Base-by-base conservation (phyloP, 2,888 invertebrate genomes). In the Papilio gigon region DNA sequence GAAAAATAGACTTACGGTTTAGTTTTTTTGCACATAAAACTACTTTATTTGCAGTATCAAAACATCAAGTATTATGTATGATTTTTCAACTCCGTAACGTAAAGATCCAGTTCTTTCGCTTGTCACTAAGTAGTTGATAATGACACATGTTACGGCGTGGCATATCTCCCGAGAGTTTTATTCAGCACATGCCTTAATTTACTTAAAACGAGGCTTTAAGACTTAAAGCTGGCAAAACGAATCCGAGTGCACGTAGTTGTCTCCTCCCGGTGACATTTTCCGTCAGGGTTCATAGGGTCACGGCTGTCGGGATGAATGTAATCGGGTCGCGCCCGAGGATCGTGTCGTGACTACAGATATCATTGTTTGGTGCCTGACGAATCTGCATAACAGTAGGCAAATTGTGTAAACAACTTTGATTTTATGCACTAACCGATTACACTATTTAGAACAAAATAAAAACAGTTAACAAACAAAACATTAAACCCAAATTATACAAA, bases 251-350 rank as follows among this genome's bases (percentile, higher is more conserved):
- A 65, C 35, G 35, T 25, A 65, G 74, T 73, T 71, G 71, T 73
- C 68, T 72, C 67, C 79, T 83, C 81, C 80, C 77, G 74, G 80
- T 87, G 86, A 88, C 87, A 87, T 88, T 87, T 85, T 76, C 77
- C 78, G 75, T 74, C 76, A 72, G 83, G 83, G 90, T 90, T 90
- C 89, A 90, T 81, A 81, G 78, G 90, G 90, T 90, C 90, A 90
- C 85, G 89, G 90, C 86, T 89, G 80, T 72, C 72, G 80, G 80
- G 78, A 77, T 75, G 76, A 77, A 78, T 82, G 83, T 80, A 83
- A 81, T 82, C 84, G 84, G 80, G 82, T 82, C 83, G 83, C 79
- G 81, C 76, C 78, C 77, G 74, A 71, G 76, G 78, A 80, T 83
- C 89, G 88, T 82, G 87, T 73, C 75, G 74, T 77, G 89, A 89